These are phyloP conservation scores for Microcebus jonahi DNA, from an alignment of 2,113 vertebrate genomes.

Conservation along the genomic window DNA sequence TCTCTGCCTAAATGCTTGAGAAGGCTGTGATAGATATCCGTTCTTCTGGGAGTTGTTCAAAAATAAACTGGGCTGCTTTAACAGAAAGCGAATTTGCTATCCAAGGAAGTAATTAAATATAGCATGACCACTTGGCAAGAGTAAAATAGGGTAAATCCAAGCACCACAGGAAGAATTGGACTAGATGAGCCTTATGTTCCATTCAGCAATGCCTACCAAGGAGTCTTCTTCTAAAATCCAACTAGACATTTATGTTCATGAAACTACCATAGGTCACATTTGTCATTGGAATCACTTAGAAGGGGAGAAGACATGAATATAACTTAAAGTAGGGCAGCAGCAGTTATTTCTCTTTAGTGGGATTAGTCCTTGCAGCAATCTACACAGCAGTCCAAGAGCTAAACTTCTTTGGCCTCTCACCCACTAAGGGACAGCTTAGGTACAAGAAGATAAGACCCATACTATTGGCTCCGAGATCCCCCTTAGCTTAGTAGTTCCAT, in stretches of 20 bases:
- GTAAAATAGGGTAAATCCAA: not conserved
- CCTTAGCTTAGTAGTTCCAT: not conserved
- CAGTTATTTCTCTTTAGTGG: not conserved
- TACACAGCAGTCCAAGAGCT: not conserved
- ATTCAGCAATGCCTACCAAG: not conserved
- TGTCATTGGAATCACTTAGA: not conserved
- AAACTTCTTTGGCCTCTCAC: not conserved
- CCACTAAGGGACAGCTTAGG: not conserved
- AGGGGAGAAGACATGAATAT: not conserved
- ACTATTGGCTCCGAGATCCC: not conserved
- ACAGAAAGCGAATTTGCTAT: not conserved
- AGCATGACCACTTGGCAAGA: not conserved
- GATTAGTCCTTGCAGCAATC: not conserved
- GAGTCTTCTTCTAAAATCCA: not conserved
- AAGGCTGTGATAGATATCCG: not conserved
- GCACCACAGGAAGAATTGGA: not conserved
- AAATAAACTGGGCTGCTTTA: not conserved
- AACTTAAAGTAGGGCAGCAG: not conserved
- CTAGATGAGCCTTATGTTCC: not conserved
- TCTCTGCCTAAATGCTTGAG: not conserved
- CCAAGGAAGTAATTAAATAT: not conserved
- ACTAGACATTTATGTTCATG: not conserved
- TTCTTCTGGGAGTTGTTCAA: not conserved
- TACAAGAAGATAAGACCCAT: not conserved
- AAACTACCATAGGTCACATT: not conserved